A percentile compares a stretch with the other conserved stretches of the same genome.
Evolutionary conservation across 2,113 vertebrate genomes (phyloP).

Genomic region (Elephantulus edwardii): DNA sequence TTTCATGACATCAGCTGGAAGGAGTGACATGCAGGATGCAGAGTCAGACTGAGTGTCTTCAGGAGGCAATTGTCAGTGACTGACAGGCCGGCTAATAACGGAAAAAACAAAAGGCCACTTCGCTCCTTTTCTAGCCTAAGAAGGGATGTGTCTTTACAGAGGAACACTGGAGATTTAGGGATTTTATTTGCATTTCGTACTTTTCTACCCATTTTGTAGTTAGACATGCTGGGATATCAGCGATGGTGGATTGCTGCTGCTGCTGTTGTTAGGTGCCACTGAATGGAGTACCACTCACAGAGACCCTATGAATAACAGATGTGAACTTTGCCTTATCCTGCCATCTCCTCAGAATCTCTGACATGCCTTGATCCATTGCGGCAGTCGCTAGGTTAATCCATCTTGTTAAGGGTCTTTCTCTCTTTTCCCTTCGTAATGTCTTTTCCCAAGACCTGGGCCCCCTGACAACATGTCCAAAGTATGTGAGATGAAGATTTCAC

Average conservation of each 20-base stretch:
- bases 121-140: background rate
- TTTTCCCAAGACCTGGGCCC: too few species aligned
- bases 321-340: too few species aligned
- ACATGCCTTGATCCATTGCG: too few species aligned
- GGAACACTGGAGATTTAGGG: background rate
- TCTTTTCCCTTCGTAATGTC: too few species aligned
- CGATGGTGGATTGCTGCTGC: background rate
- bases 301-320: too few species aligned
- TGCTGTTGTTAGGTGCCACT: too few species aligned
- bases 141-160: background rate
- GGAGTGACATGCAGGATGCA: slow-evolving; percentile 41
- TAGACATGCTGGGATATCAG: background rate
- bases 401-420: too few species aligned
- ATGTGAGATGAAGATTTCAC: too few species aligned
- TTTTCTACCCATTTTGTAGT: slow-evolving; percentile 17
- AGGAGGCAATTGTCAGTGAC: slow-evolving; percentile 44
- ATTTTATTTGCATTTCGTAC: background rate
- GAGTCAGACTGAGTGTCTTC: background rate
- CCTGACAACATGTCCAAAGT: too few species aligned
- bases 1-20: slow-evolving; percentile 54
- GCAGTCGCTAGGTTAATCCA: too few species aligned
- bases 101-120: slow-evolving; percentile 1
- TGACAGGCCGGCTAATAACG: slow-evolving; percentile 49
- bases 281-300: too few species aligned
- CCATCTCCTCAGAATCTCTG: too few species aligned